Evolutionary conservation across 1,140 invertebrate genomes (phyloP).

Genomic region (Oryctes rhinoceros): DNA sequence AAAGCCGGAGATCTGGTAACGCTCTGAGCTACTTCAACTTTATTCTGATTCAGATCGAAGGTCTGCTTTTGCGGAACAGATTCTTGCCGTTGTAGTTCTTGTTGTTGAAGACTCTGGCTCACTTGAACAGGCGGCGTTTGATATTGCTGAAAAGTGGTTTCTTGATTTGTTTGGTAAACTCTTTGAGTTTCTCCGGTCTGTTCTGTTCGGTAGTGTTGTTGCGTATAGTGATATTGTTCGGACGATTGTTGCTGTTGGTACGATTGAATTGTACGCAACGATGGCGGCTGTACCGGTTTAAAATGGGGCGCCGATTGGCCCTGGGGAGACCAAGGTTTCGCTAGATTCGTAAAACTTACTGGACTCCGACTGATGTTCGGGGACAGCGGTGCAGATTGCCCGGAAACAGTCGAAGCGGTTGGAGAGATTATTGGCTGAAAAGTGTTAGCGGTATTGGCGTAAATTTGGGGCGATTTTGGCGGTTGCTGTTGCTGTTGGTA

Average conservation of each 20-base stretch:
- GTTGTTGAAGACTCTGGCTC: background rate
- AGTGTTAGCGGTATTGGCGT: background rate
- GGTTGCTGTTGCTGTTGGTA: constrained; percentile 18
- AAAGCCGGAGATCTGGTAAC: background rate
- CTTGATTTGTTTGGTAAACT: constrained; percentile 29
- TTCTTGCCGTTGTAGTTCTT: background rate
- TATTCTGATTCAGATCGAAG: constrained; percentile 26
- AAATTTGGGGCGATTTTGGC: background rate
- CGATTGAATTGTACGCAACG: background rate
- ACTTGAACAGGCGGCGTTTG: constrained; percentile 31
- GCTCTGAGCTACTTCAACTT: background rate
- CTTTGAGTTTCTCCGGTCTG: constrained; percentile 41
- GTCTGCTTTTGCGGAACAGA: constrained; percentile 43
- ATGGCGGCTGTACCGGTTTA: constrained; percentile 23
- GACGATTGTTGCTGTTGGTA: constrained; percentile 41
- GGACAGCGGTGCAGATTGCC: constrained; percentile 38
- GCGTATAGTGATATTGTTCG: constrained; percentile 22
- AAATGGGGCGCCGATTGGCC: background rate
- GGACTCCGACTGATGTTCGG: constrained; percentile 36
- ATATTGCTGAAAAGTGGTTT: constrained; percentile 39
- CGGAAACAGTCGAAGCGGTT: background rate
- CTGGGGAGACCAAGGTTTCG: constrained; percentile 43
- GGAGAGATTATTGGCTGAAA: constrained; percentile 40
- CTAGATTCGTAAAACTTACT: constrained; percentile 39
- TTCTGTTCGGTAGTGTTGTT: constrained; percentile 22